Evolutionary conservation across 2,113 vertebrate species (phyloP).

Genomic region (Dipodomys stephensi): DNA sequence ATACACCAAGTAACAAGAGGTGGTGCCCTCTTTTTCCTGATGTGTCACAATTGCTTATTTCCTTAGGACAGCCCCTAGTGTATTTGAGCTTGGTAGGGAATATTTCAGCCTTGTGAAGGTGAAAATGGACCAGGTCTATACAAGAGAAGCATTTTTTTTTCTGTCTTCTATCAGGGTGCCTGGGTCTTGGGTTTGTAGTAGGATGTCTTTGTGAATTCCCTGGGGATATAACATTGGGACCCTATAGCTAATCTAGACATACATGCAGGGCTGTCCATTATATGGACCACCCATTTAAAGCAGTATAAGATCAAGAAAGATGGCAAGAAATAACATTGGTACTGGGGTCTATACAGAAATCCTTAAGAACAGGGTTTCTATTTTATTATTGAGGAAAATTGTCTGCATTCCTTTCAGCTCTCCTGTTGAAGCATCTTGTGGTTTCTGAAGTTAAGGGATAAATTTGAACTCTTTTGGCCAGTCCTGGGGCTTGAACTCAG

Average conservation of each 20-base stretch:
- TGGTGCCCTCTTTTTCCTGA: neutral
- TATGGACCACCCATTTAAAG: neutral
- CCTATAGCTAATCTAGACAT: neutral
- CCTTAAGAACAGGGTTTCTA: neutral
- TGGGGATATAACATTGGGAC: neutral
- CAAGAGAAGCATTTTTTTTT: neutral
- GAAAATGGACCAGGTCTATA: neutral
- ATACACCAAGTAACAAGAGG: neutral
- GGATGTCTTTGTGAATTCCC: neutral
- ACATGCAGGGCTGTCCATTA: neutral
- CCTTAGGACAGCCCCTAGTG: neutral
- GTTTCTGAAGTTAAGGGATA: no score
- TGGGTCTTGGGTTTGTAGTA: neutral
- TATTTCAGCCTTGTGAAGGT: neutral
- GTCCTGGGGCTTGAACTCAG: no score
- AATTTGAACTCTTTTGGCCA: no score
- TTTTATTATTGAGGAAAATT: slow-evolving; percentile 6
- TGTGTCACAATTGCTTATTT: neutral
- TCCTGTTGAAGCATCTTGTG: no score
- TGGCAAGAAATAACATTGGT: neutral
- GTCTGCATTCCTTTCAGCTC: no score
- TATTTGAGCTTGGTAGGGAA: neutral
- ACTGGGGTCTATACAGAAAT: neutral
- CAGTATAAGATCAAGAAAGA: neutral
- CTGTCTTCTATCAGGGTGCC: neutral